Evolutionary conservation across 30 jellyfish, hydroid and myxozoan genomes (phyloP).

Genomic region (Aurelia sp.): DNA sequence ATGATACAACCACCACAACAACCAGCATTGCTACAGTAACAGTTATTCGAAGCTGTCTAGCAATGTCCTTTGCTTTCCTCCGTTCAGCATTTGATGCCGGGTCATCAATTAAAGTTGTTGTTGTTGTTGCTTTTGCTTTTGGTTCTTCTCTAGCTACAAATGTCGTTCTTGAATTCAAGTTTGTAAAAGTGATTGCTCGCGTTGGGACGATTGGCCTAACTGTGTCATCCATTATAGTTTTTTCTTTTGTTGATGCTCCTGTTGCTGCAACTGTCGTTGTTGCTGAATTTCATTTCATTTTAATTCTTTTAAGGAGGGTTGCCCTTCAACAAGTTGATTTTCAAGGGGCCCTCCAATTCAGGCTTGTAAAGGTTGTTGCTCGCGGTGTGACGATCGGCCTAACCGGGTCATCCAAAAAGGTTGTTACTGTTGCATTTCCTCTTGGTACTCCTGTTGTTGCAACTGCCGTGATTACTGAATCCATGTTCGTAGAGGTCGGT

Average conservation of each 20-base stretch:
- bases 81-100: not conserved
- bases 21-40: slow-evolving; percentile 50
- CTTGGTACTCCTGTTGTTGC: not conserved
- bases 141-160: not conserved
- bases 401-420: not conserved
- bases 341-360: too few relatives aligned
- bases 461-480: not conserved
- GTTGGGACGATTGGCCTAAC: not conserved
- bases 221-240: too few relatives aligned
- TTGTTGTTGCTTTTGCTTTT: not conserved
- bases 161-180: not conserved
- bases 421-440: not conserved
- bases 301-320: too few relatives aligned
- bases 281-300: too few relatives aligned
- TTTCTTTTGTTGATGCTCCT: too few relatives aligned
- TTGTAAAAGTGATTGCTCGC: not conserved
- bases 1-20: slow-evolving; percentile 12
- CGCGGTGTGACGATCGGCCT: too few relatives aligned
- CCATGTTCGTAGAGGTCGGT: not conserved
- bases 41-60: slow-evolving; percentile 59
- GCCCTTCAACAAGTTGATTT: too few relatives aligned
- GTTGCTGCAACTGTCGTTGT: too few relatives aligned
- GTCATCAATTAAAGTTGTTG: not conserved
- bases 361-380: too few relatives aligned
- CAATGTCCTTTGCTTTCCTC: slow-evolving; percentile 5